phyloP scores from a whole-genome alignment of 2,113 vertebrate species.

The Atherinomorus stipes region DNA sequence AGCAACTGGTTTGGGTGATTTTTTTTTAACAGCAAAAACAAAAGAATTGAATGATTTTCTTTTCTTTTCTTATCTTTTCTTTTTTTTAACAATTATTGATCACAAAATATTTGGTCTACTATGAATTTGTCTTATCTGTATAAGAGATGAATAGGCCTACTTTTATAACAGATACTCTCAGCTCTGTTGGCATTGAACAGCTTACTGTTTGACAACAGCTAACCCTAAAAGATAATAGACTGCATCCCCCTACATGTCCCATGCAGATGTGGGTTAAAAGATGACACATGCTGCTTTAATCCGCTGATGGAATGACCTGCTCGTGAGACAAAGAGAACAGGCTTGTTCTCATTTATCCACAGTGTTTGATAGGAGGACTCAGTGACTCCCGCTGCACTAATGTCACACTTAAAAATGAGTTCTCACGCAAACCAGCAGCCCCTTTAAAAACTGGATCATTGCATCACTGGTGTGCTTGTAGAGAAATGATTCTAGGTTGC shows the following conservation, averaged over 20 bases:
- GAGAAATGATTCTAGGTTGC: conserved; percentile 4
- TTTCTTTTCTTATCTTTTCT: too few relatives aligned
- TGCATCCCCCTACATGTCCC: background rate
- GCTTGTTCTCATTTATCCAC: background rate
- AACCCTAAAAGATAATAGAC: background rate
- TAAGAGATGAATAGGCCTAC: too few relatives aligned
- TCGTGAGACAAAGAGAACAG: conserved; percentile 14
- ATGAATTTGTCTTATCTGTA: too few relatives aligned
- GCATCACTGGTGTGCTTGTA: conserved; percentile 22
- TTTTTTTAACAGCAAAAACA: background rate
- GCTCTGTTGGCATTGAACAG: background rate
- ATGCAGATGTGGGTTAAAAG: conserved; percentile 67
- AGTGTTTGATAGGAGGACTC: background rate
- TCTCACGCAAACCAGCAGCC: background rate
- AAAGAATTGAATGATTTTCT: too few relatives aligned
- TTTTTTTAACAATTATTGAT: too few relatives aligned
- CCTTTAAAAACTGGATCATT: conserved; percentile 51
- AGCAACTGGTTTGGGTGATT: too few relatives aligned
- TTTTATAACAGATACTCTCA: background rate
- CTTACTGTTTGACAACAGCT: background rate
- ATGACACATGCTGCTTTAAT: conserved; percentile 59
- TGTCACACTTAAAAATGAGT: conserved; percentile 21
- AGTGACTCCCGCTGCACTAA: background rate
- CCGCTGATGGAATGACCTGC: conserved; percentile 33
- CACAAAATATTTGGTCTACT: too few relatives aligned